Base-by-base conservation (phyloP, 2,113 vertebrate species). In the Triplophysa siluroides region DNA sequence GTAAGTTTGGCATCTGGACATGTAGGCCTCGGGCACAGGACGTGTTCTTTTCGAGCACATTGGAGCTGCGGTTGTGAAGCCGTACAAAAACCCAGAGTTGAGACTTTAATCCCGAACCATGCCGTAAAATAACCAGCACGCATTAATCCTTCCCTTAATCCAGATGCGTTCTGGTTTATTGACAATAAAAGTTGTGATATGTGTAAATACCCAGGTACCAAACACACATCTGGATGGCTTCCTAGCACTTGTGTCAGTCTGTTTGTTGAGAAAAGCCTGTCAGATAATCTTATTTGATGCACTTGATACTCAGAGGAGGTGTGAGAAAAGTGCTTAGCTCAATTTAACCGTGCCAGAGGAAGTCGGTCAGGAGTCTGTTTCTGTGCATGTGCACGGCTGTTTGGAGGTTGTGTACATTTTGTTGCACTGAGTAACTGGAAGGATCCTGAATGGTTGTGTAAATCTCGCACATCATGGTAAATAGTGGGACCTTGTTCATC, bases 271-370 rank as follows among this genome's bases (percentile, higher is more conserved):
- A 67, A 81, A 80, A 80, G 82, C 69, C 67, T 72, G 66, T 76
- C 78, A 43, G 70, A 76, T 85, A 87, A 83, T 85, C 78, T 87
- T 68, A 83, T 87, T 85, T 83, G 73, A 79, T 83, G 84, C 81
- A 83, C 78, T 69, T 78, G 66, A 65, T 63, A 69, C 74, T 78
- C 63, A 29, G 18, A 43, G 47, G 58, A 70, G 78, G 76, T 71
- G 78, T 43, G 69, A 70, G 78, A 70, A 75, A 75, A 63, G 54
- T 58, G 73, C 72, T 56, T 68, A 47, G 67, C 71, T 54, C 58
- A 47, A 74, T 9, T 74, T 75, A 47, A 29, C 69, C 11, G 43
- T 43, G 23, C 45, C 52, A 60, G 68, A 50, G 23, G 52, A 54
- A 62, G 56, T 78, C 38, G 52, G 78, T 43, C 78, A 60, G 47